Evolutionary conservation across 2,113 vertebrate genomes (phyloP), one percentile per base, ranked within the genome.

Genomic region (Vidua chalybeata): DNA sequence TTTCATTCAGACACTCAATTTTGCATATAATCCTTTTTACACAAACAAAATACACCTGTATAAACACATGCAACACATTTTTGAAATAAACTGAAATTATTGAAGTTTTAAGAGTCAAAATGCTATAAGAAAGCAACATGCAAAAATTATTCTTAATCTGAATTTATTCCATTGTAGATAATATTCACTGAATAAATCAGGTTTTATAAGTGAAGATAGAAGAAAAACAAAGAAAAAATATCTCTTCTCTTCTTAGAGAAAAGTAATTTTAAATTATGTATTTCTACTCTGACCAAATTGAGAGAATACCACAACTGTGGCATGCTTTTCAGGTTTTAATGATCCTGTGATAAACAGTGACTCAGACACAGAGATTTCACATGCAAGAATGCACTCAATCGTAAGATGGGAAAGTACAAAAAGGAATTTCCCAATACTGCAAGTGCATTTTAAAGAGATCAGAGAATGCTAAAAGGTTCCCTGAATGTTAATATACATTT

Each of bases 281-380:
- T 48, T 69, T 80, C 35, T 67, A 45, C 6, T 80, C 20, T 45
- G 35, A 55, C 13, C 23, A 55, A 83, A 80, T 37, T 19, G 27
- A 63, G 13, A 37, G 27, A 91, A 45, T 56, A 85, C 12, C 24
- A 59, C 37, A 91, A 23, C 0, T 43, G 13, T 41, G 52, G 27
- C 64, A 73, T 7, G 49, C 83, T 92, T 96, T 95, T 90, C 82
- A 94, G 93, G 91, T 94, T 96, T 93, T 84, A 82, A 71, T 81
- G 61, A 59, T 81, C 64, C 56, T 75, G 39, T 80, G 43, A 62
- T 62, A 79, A 93, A 66, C 1, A 67, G 67, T 69, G 63, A 91
- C 55, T 88, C 78, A 93, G 51, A 66, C 20, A 56, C 28, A 48
- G 23, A 86, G 20, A 80, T 10, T 87, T 91, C 49, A 54, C 75